Evolutionary conservation across 2,888 invertebrate species (phyloP).

Genomic region (Apamea anceps): DNA sequence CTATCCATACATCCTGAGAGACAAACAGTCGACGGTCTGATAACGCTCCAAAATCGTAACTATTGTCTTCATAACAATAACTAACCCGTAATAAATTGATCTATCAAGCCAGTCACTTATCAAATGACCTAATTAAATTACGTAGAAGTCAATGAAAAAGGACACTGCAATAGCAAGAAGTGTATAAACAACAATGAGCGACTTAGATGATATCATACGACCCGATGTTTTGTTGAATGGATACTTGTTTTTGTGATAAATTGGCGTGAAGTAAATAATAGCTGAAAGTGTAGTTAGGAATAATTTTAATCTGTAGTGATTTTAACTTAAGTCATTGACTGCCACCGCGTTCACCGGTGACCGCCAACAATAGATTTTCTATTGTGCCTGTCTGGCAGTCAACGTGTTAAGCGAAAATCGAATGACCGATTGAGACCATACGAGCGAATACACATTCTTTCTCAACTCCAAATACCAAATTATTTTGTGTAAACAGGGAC

Average conservation of each 20-base stretch:
- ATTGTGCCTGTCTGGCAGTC: too few species aligned
- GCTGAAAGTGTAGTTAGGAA: not conserved
- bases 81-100: slow-evolving; percentile 19
- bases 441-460: too few species aligned
- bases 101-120: slow-evolving; percentile 19
- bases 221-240: not conserved
- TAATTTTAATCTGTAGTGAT: too few species aligned
- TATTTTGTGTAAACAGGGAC: too few species aligned
- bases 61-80: slow-evolving; percentile 15
- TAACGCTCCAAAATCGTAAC: not conserved
- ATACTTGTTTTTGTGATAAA: not conserved
- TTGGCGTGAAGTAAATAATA: not conserved
- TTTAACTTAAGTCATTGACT: too few species aligned
- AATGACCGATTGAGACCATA: too few species aligned
- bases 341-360: too few species aligned
- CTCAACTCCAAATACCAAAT: too few species aligned
- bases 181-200: slow-evolving; percentile 7
- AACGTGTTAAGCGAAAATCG: too few species aligned
- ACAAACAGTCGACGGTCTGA: not conserved
- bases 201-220: slow-evolving; percentile 9
- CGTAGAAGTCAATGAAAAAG: slow-evolving; percentile 32
- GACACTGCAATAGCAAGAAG: slow-evolving; percentile 20
- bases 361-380: too few species aligned
- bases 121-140: slow-evolving; percentile 40
- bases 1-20: not conserved